These are phyloP conservation scores for Uloborus diversus DNA, from an alignment of 1,140 invertebrate genomes.

Conservation along the genomic window DNA sequence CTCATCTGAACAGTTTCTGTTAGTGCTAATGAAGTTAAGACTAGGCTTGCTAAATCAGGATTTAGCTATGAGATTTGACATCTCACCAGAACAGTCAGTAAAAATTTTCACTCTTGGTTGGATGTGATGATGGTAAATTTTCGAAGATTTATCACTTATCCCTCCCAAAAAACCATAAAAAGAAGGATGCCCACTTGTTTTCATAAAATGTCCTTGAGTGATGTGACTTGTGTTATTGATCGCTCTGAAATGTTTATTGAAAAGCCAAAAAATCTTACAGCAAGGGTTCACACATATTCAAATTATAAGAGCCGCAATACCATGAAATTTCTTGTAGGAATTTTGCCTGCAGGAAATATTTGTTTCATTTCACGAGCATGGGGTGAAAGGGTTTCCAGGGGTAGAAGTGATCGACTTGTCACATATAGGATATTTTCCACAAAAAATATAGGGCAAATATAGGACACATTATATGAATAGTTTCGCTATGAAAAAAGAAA, in stretches of 20 bases:
- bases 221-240: background rate
- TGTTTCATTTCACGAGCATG: background rate
- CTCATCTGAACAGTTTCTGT: too few species aligned
- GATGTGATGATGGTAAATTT: background rate
- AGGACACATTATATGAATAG: too few species aligned
- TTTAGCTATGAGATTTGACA: background rate
- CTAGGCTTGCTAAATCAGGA: background rate
- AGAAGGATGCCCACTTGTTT: background rate
- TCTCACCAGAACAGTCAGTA: background rate
- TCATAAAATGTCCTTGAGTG: background rate
- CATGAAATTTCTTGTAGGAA: background rate
- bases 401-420: too few species aligned
- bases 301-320: constrained; percentile 14
- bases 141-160: background rate
- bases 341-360: background rate
- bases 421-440: too few species aligned
- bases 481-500: too few species aligned
- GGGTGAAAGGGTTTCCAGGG: background rate
- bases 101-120: background rate
- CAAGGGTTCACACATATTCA: background rate
- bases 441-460: too few species aligned
- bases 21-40: background rate
- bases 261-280: background rate
- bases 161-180: background rate
- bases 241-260: constrained; percentile 1